A percentile compares a stretch with the other conserved stretches of the same genome.
phyloP scores from a whole-genome alignment of 1,140 invertebrate genomes.

The Anastatus disparis region DNA sequence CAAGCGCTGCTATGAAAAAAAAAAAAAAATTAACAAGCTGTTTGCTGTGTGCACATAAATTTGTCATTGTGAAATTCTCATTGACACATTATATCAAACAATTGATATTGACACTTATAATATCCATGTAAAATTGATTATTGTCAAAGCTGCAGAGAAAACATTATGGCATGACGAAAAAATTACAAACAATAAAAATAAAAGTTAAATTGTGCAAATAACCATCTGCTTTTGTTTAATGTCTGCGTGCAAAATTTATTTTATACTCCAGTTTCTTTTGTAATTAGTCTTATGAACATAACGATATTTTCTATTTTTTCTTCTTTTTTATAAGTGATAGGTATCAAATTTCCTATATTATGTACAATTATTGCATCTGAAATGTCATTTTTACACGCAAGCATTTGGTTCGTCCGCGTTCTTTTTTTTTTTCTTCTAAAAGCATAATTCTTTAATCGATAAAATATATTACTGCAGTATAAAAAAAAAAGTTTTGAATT shows the following conservation, averaged over 20 bases:
- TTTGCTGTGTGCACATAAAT: conserved; percentile 17
- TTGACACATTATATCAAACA: too few relatives aligned
- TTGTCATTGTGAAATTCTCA: conserved; percentile 10
- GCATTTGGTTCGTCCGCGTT: background rate
- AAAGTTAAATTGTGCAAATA: conserved; percentile 2
- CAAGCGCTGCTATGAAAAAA: conserved; percentile 9
- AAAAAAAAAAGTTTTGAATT: background rate
- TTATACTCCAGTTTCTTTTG: too few relatives aligned
- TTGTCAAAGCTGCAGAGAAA: background rate
- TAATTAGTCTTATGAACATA: background rate
- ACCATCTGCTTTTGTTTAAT: background rate
- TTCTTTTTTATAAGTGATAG: background rate
- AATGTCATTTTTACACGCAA: conserved; percentile 22
- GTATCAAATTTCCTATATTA: background rate
- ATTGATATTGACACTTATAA: too few relatives aligned
- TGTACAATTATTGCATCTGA: background rate
- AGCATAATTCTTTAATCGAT: conserved; percentile 18
- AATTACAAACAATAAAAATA: too few relatives aligned
- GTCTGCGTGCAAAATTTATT: conserved; percentile 11
- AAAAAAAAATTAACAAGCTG: too few relatives aligned
- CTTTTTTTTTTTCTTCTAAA: too few relatives aligned
- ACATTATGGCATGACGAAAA: too few relatives aligned
- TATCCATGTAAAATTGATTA: background rate
- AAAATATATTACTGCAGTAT: too few relatives aligned
- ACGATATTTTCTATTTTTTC: background rate